Percentiles rank a stretch among this genome's conserved stretches.
Evolutionary conservation across 2,888 invertebrate genomes (phyloP).

Genomic region (Anthophora plumipes): DNA sequence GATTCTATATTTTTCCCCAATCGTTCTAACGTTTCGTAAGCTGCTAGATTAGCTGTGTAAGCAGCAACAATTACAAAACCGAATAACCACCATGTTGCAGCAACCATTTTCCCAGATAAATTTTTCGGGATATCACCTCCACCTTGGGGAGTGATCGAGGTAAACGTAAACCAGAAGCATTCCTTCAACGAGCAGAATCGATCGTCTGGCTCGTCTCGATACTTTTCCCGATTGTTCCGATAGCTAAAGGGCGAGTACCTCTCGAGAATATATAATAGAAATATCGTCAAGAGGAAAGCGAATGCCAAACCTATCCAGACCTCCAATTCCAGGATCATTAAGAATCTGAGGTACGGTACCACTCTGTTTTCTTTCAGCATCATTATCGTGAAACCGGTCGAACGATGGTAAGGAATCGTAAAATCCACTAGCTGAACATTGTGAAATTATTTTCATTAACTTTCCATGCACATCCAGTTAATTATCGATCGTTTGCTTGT

Average conservation of each 20-base stretch:
- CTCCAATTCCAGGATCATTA: constrained; percentile 96
- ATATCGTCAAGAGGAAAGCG: constrained; percentile 95
- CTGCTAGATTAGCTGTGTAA: constrained; percentile 98
- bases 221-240: constrained; percentile 95
- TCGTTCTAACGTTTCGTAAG: constrained; percentile 95
- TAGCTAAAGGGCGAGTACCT: constrained; percentile 98
- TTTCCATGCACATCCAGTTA: neutral
- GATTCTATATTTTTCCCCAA: constrained; percentile 95
- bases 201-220: constrained; percentile 95
- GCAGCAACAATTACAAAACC: constrained; percentile 98
- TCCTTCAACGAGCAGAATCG: constrained; percentile 96
- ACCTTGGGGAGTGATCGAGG: constrained; percentile 95
- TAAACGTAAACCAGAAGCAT: constrained; percentile 98
- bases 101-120: constrained; percentile 95
- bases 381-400: constrained; percentile 96
- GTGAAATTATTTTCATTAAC: neutral
- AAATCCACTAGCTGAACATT: constrained; percentile 92
- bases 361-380: constrained; percentile 95
- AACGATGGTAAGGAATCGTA: constrained; percentile 97
- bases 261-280: constrained; percentile 97
- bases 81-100: constrained; percentile 99
- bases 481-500: too few relatives aligned
- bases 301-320: constrained; percentile 97
- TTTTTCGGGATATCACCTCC: constrained; percentile 97
- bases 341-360: constrained; percentile 96